Percentiles rank a stretch among this genome's conserved stretches.
phyloP scores from a whole-genome alignment of 1,140 invertebrate genomes.

The Ooceraea biroi region DNA sequence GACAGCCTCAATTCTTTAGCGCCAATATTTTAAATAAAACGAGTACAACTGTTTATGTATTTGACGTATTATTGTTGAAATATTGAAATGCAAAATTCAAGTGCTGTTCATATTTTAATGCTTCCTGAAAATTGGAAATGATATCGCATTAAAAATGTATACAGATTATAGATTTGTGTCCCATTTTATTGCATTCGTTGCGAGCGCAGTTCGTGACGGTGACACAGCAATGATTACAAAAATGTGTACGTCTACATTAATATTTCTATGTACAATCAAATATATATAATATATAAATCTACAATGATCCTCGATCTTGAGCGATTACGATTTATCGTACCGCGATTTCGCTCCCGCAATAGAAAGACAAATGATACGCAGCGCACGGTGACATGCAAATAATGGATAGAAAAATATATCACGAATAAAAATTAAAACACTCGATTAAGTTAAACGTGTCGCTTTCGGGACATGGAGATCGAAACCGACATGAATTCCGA shows the following conservation, averaged over 20 bases:
- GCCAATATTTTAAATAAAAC: too few relatives aligned
- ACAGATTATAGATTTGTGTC: background rate
- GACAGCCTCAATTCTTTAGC: too few relatives aligned
- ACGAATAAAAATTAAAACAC: background rate
- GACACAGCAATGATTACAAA: slow-evolving; percentile 54
- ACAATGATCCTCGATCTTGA: too few relatives aligned
- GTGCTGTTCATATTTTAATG: too few relatives aligned
- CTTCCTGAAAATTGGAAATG: background rate
- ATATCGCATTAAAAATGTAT: background rate
- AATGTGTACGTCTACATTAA: slow-evolving; percentile 17
- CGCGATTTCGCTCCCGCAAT: background rate
- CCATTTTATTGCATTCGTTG: slow-evolving; percentile 28
- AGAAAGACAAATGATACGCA: background rate
- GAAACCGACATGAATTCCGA: background rate
- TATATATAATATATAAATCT: background rate
- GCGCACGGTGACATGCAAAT: background rate
- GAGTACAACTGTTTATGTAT: too few relatives aligned
- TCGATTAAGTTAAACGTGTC: background rate
- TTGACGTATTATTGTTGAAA: too few relatives aligned
- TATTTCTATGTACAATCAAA: slow-evolving; percentile 12
- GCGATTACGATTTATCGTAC: slow-evolving; percentile 27
- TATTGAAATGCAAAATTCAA: too few relatives aligned
- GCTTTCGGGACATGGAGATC: background rate
- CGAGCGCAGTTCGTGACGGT: slow-evolving; percentile 21
- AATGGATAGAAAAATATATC: slow-evolving; percentile 53